phyloP scores from a whole-genome alignment of 2,797 vertebrate species.

The Rallus crepitans region DNA sequence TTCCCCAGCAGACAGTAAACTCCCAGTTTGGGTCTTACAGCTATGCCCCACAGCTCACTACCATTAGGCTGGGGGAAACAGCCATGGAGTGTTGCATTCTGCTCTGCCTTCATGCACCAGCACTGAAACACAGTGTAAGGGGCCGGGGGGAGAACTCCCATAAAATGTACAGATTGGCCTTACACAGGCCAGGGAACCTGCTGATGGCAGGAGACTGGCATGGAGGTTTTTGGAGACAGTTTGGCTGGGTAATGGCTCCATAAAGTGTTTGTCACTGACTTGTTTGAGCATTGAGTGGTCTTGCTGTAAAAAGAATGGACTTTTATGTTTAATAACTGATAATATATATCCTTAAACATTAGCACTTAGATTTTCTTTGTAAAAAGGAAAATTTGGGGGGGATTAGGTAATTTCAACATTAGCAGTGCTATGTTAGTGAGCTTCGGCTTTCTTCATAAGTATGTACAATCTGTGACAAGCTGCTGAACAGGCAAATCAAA shows the following conservation, averaged over 20 bases:
- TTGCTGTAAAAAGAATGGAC: neutral
- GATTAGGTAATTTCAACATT: neutral
- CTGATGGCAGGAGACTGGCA: neutral
- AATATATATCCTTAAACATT: neutral
- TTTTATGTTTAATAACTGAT: neutral
- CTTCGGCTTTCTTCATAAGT: neutral
- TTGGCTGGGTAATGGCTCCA: neutral
- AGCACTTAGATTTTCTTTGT: neutral
- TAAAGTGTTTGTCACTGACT: neutral
- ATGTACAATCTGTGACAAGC: neutral
- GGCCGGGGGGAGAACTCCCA: neutral
- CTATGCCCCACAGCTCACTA: neutral
- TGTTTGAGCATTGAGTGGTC: neutral
- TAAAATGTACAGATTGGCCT: neutral
- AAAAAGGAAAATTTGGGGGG: neutral
- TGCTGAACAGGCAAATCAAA: neutral
- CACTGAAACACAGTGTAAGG: neutral
- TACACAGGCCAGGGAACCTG: neutral
- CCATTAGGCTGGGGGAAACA: neutral
- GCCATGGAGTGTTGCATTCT: neutral
- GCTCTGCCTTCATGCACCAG: neutral
- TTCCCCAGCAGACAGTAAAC: neutral
- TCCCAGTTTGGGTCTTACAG: neutral
- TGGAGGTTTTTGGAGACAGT: neutral
- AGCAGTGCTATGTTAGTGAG: neutral